Percentiles rank a stretch among this genome's conserved stretches.
Conservation (phyloP, 2,797 vertebrate species). For the Mustela erminea region DNA sequence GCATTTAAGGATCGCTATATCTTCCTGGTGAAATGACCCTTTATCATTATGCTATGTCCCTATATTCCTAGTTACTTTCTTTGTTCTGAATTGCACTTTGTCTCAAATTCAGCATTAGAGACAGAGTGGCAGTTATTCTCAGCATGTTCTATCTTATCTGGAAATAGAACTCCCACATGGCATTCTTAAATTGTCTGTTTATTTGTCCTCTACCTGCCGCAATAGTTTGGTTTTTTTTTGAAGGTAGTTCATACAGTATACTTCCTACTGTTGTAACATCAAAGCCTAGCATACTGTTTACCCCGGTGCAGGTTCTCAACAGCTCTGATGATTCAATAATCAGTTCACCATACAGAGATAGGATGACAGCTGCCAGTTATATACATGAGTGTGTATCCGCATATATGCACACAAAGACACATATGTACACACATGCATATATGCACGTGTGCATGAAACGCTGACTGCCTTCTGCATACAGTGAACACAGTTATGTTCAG, state of each 20-base stretch:
- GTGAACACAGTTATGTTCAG: background rate
- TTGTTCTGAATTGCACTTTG: background rate
- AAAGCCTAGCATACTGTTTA: background rate
- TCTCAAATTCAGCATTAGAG: background rate
- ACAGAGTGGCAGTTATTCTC: background rate
- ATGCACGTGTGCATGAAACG: background rate
- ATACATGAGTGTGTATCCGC: background rate
- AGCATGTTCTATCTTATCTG: background rate
- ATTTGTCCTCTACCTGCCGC: background rate
- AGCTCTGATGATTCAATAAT: background rate
- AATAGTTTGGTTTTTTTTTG: background rate
- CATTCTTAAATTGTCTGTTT: background rate
- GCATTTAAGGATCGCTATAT: background rate
- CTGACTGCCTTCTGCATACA: background rate
- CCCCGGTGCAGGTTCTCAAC: background rate
- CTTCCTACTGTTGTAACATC: background rate
- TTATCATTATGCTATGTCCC: background rate
- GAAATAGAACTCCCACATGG: background rate
- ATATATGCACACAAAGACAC: background rate
- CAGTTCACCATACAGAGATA: background rate
- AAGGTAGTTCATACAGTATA: background rate
- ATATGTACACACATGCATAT: background rate
- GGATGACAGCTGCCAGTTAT: background rate
- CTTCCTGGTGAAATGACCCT: background rate
- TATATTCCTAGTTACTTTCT: background rate